Conservation (phyloP, 2,888 invertebrate genomes). For the Rotaria magnacalcarata region DNA sequence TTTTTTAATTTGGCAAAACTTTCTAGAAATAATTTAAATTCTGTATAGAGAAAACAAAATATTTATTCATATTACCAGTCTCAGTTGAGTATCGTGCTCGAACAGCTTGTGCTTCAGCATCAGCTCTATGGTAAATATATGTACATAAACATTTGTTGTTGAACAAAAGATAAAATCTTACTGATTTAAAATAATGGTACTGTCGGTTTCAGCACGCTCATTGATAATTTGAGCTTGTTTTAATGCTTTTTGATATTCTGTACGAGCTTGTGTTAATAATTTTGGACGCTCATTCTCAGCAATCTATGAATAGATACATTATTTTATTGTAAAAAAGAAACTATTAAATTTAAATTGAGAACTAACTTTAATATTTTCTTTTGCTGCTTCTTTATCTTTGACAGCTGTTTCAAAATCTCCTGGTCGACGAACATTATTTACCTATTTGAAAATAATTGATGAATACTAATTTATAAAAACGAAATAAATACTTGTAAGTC, state of each 20-base stretch:
- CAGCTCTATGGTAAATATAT: conserved; percentile 37
- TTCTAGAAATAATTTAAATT: not conserved
- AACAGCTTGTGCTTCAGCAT: conserved; percentile 47
- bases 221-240: conserved; percentile 53
- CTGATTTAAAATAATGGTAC: conserved; percentile 52
- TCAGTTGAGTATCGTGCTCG: conserved; percentile 37
- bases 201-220: conserved; percentile 53
- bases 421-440: conserved; percentile 55
- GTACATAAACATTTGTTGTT: not conserved
- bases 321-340: not conserved
- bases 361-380: conserved; percentile 54
- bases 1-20: not conserved
- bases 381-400: conserved; percentile 54
- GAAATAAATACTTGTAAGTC: not conserved
- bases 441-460: conserved; percentile 48
- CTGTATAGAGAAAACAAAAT: not conserved
- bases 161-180: conserved; percentile 47
- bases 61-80: not conserved
- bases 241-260: conserved; percentile 52
- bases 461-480: not conserved
- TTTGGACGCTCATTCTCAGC: conserved; percentile 54
- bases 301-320: not conserved
- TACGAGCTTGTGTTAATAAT: conserved; percentile 53
- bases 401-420: conserved; percentile 54
- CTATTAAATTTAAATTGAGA: not conserved